Base-by-base conservation (phyloP, 2,797 vertebrate species). In the Scarus forsteni region DNA sequence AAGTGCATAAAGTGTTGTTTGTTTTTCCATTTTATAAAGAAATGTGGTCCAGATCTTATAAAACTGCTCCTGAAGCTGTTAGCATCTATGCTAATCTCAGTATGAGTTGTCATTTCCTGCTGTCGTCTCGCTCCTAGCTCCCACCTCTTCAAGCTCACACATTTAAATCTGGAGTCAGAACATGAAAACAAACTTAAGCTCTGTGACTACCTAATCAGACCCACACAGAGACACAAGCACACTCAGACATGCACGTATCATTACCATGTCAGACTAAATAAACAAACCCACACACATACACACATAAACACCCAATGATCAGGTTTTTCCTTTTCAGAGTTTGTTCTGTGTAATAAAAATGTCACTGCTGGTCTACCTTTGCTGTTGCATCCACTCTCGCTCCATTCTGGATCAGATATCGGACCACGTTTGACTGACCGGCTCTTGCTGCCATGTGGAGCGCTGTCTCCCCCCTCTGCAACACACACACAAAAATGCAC, bases 391-490 rank as follows among this genome's bases (percentile, higher is more conserved):
- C 97, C 43, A 97, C 97, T 70, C 93, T 93, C 50, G 98, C 97
- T 63, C 98, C 97, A 0, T 98, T 98, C 77, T 98, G 96, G 49
- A 99, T 95, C 89, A 99, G 94, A 85, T 96, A 96, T 60, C 94
- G 95, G 19, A 99, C 97, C 2, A 99, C 97, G 40, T 96, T 96
- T 0, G 97, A 95, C 64, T 99, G 98, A 74, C 98, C 98, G 0
- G 98, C 98, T 45, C 98, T 94, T 59, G 98, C 96, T 8, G 98
- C 98, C 98, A 99, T 99, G 90, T 99, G 98, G 70, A 99, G 93
- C 0, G 98, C 97, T 0, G 98, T 99, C 91, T 99, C 98, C 80
- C 98, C 98, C 86, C 98, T 96, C 97, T 99, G 92, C 27, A 84
- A 83, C 0, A 60, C 57, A 89, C 38, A 90, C 69, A 65, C 34